Percentiles rank a stretch among this genome's conserved stretches.
These are phyloP conservation scores for Glyphotaelius pellucidus DNA, from an alignment of 2,888 invertebrate genomes.

Conservation along the genomic window DNA sequence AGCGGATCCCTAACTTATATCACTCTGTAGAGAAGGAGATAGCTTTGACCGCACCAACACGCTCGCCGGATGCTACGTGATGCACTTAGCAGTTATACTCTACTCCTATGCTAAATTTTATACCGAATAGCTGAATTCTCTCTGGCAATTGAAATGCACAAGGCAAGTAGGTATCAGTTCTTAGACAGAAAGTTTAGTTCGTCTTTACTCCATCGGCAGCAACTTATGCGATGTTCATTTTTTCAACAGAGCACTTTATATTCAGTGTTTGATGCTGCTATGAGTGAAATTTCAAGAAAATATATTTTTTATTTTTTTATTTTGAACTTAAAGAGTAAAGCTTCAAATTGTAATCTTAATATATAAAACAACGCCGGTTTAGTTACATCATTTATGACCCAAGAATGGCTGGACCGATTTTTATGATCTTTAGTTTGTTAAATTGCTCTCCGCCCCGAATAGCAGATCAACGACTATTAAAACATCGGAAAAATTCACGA, in stretches of 20 bases:
- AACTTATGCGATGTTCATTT: not conserved
- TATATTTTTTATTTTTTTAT: no score
- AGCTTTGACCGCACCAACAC: constrained; percentile 42
- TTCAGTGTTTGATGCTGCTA: no score
- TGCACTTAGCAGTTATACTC: constrained; percentile 28
- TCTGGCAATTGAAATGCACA: not conserved
- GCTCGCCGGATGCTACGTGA: constrained; percentile 25
- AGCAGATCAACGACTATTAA: no score
- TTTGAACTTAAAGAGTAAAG: no score
- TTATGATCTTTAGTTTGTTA: no score
- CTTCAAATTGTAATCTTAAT: no score
- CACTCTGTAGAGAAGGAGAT: not conserved
- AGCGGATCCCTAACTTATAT: constrained; percentile 48
- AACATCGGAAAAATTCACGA: no score
- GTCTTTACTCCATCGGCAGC: not conserved
- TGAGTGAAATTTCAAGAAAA: no score
- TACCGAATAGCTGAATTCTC: not conserved
- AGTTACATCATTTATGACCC: no score
- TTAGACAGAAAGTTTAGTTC: not conserved
- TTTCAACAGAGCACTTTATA: not conserved
- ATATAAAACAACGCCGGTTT: no score
- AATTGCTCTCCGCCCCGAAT: no score
- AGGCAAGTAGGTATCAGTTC: not conserved
- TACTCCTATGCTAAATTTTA: not conserved
- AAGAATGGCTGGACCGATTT: no score